These are phyloP conservation scores for Tonatia bakeri DNA, from an alignment of 2,113 vertebrate genomes.

Conservation along the genomic window DNA sequence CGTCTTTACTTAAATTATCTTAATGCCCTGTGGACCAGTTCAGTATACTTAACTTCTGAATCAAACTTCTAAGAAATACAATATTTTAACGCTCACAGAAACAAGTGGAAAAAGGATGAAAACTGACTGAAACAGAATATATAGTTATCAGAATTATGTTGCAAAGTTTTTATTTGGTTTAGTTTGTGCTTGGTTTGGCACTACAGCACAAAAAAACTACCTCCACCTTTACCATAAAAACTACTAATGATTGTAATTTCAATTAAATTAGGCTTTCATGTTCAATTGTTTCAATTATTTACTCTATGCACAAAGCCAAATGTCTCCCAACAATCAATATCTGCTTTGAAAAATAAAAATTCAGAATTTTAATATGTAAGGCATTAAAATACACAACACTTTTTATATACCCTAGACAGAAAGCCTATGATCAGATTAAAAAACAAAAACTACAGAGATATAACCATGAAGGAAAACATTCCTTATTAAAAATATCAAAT, in stretches of 20 bases:
- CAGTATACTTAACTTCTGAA: constrained; percentile 22
- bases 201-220: background rate
- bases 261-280: constrained; percentile 27
- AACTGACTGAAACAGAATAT: background rate
- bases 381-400: background rate
- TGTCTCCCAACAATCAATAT: background rate
- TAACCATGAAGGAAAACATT: background rate
- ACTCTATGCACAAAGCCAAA: background rate
- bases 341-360: constrained; percentile 32
- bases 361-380: constrained; percentile 5
- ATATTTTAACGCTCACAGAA: background rate
- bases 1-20: background rate
- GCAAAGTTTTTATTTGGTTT: background rate
- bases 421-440: background rate
- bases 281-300: constrained; percentile 32
- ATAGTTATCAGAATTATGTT: background rate
- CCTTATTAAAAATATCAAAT: constrained; percentile 2
- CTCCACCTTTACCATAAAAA: background rate
- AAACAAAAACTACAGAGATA: background rate
- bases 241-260: background rate
- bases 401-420: background rate
- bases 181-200: background rate
- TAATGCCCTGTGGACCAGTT: background rate
- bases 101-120: background rate
- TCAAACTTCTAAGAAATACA: background rate